Conservation (phyloP, 92 coral and sea anemone species). For the Palythoa grandis region DNA sequence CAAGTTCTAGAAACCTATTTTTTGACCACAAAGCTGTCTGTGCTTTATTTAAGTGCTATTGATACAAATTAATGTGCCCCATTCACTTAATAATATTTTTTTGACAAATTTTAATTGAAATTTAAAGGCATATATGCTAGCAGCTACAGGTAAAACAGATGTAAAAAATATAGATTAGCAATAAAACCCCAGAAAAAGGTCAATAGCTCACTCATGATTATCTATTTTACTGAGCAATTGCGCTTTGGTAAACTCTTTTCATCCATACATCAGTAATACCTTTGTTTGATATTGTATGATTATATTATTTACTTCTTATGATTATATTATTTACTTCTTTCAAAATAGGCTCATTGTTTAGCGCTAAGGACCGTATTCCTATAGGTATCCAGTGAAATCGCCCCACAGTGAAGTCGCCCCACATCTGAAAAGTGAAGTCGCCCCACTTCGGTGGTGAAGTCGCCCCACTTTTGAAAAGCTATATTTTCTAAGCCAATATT, state of each 20-base stretch:
- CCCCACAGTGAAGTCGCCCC: no score
- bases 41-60: constrained; percentile 19
- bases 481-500: no score
- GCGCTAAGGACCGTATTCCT: no score
- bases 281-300: constrained; percentile 16
- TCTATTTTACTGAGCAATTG: constrained; percentile 16
- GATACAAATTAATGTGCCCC: constrained; percentile 31
- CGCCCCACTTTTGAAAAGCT: no score
- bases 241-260: constrained; percentile 18
- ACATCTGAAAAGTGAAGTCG: no score
- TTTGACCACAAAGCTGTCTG: constrained; percentile 13
- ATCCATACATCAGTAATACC: constrained; percentile 17
- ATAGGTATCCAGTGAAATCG: no score
- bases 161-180: constrained; percentile 15
- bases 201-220: constrained; percentile 31
- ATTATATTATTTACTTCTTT: no score
- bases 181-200: constrained; percentile 12
- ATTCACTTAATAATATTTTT: constrained; percentile 19
- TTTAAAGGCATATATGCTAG: no score
- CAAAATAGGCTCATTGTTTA: no score
- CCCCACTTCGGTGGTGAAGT: no score
- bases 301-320: no score
- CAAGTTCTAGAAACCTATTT: constrained; percentile 61
- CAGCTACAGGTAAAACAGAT: constrained; percentile 24
- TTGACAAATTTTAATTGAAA: constrained; percentile 15